These are phyloP conservation scores for Ptychodera flava DNA, from an alignment of 35 echinoderm and acorn worm species.

Conservation along the genomic window DNA sequence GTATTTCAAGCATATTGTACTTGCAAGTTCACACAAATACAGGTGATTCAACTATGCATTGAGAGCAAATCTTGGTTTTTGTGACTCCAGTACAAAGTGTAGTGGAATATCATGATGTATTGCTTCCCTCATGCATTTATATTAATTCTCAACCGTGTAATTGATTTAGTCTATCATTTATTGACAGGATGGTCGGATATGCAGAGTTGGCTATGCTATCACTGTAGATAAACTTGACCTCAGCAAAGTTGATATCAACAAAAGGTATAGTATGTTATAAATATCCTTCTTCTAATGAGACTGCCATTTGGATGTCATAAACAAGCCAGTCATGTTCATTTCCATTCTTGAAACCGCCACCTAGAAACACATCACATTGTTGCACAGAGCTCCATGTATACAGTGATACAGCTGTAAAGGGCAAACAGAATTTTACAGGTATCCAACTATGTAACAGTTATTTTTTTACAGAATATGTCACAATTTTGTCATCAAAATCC, in stretches of 20 bases:
- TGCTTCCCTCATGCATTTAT: too few relatives aligned
- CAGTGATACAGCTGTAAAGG: background rate
- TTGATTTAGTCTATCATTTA: slow-evolving; percentile 9
- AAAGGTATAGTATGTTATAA: slow-evolving; percentile 20
- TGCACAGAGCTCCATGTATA: background rate
- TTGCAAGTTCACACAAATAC: too few relatives aligned
- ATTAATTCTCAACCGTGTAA: too few relatives aligned
- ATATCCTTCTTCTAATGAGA: background rate
- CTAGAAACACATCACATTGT: background rate
- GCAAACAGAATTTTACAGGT: background rate
- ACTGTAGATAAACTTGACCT: slow-evolving; percentile 83
- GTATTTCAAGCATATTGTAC: too few relatives aligned
- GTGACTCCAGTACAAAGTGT: too few relatives aligned
- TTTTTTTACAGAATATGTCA: too few relatives aligned
- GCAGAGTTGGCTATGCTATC: slow-evolving; percentile 69
- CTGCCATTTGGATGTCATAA: background rate
- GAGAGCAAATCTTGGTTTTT: too few relatives aligned
- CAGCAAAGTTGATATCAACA: slow-evolving; percentile 51
- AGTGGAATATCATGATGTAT: too few relatives aligned
- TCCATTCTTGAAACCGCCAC: background rate
- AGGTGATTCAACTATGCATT: too few relatives aligned
- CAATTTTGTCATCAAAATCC: too few relatives aligned
- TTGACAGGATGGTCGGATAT: slow-evolving; percentile 82
- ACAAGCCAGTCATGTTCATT: slow-evolving; percentile 12
- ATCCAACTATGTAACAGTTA: too few relatives aligned